Evolutionary conservation across 2,797 vertebrate species (phyloP), one percentile per base, ranked within the genome.

Genomic region (Carduelis carduelis): DNA sequence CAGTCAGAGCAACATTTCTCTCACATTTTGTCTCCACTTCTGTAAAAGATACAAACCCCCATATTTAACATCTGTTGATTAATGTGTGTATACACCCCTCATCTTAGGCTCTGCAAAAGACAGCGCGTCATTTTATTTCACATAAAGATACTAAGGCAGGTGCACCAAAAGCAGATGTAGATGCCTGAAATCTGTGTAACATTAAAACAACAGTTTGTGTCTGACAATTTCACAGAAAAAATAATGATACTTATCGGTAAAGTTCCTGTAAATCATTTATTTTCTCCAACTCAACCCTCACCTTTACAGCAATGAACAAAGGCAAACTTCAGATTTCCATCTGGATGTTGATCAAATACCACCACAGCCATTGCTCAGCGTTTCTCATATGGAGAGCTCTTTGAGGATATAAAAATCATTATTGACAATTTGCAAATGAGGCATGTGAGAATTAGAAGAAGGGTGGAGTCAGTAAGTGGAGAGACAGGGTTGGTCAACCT

Each of bases 41-140:
- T n/a, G 3, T n/a, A 70, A 37, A 27, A 23, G 43, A 50, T n/a
- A 20, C 44, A 91, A 55, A n/a, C 0, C 2, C 1, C 7, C 3
- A 1, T 39, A 44, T 69, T 87, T 47, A 65, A 50, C 7, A 65
- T 43, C 32, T 82, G 11, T 27, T 41, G 10, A 79, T 41, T 34
- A 71, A 71, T 8, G 7, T 8, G 6, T 26, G 3, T 19, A n/a
- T 20, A 72, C 2, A 2, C 22, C 22, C 20, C 18, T 44, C 47
- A 52, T 30, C 19, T 46, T 47, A 79, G 26, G 27, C n/a, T 55
- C n/a, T 72, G 11, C 34, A 37, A 37, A 74, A 63, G 9, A 28
- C 1, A 53, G 10, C 56, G 8, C 3, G 32, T 32, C 24, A 37
- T 50, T 85, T 70, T 75, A 17, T 59, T 53, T 76, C 64, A 47